Base-by-base conservation (phyloP, 2,888 invertebrate species). In the Pristionchus mayeri region DNA sequence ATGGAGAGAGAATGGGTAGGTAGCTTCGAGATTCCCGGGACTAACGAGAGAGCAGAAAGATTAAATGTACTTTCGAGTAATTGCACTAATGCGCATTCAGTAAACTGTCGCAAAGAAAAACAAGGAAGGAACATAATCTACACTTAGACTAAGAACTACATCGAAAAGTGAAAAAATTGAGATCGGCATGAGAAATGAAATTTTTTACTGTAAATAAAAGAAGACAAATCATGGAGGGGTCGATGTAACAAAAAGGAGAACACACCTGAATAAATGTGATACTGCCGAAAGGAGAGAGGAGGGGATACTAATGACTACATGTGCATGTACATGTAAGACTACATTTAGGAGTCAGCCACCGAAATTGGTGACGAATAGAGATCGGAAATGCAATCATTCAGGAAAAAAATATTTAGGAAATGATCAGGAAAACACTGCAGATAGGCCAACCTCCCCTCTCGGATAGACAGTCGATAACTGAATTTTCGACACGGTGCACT, bases 101-200 rank as follows among this genome's bases (percentile, higher is more conserved):
- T 34, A 63, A 63, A 63, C 63, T 63, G 63, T 63, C 30, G 34
- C 18, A 34, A 1, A 18, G 16, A 7, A 34, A 24, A 11, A 34
- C 13, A 63, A 63, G 34, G 18, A 63, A 63, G 63, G 63, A 63
- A 63, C 63, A 63, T 18, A 34, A 34, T n/a, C n/a, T n/a, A n/a
- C n/a, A n/a, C n/a, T n/a, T n/a, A n/a, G n/a, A n/a, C n/a, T 63
- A 18, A 63, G 63, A 63, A 63, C 63, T 63, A 63, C 63, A 63
- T 27, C 34, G 30, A 34, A 34, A 63, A 63, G 34, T 63, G 34
- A 27, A 1, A 34, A 21, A 34, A 34, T 18, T 30, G 34, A 63
- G 34, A 13, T 44, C 44, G 13, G 44, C 44, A 63, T 63, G 3
- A 18, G 63, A 63, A 63, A 63, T 21, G 27, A 63, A 63, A 13